Conservation (phyloP, 2,113 vertebrate species). For the Dryoscopus gambensis region DNA sequence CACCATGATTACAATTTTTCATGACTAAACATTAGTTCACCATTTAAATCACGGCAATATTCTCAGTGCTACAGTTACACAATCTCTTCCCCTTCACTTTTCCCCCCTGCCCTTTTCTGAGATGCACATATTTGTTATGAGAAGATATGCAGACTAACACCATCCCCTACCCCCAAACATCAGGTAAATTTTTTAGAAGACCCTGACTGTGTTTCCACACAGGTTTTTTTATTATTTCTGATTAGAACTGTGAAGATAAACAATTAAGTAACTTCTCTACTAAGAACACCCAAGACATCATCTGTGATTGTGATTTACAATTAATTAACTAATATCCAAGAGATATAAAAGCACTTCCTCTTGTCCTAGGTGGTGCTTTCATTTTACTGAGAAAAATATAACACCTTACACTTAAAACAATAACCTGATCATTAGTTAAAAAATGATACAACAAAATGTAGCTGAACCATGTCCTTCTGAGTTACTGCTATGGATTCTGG, state of each 20-base stretch:
- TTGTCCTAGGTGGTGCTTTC: neutral
- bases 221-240: neutral
- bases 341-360: neutral
- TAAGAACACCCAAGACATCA: neutral
- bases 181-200: neutral
- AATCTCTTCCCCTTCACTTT: neutral
- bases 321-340: neutral
- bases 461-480: neutral
- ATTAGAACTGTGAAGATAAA: neutral
- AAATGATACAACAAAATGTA: neutral
- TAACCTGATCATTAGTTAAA: neutral
- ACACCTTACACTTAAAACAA: neutral
- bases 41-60: neutral
- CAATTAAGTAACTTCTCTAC: neutral
- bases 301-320: neutral
- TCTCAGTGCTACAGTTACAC: neutral
- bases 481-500: neutral
- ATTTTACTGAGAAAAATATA: neutral
- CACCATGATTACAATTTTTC: neutral
- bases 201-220: neutral
- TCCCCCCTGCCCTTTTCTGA: neutral
- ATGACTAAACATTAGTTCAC: neutral
- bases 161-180: neutral
- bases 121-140: neutral
- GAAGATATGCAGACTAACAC: fast-evolving